These are phyloP conservation scores for Mobula hypostoma DNA, from an alignment of 2,113 vertebrate species.

Conservation along the genomic window DNA sequence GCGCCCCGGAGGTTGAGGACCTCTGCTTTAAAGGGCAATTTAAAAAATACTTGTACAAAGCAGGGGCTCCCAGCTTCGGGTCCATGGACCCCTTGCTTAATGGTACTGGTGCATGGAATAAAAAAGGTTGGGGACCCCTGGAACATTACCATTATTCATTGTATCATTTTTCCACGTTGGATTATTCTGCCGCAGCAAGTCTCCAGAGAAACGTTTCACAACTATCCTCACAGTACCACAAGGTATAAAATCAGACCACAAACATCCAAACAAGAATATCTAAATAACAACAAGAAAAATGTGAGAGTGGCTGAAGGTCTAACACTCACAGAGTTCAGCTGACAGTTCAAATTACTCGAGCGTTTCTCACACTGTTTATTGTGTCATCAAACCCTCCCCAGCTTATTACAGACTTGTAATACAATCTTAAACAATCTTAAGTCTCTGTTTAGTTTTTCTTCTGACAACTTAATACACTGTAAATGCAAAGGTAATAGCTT, in stretches of 20 bases:
- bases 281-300: not conserved
- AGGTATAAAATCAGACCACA: not conserved
- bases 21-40: not conserved
- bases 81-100: too few species aligned
- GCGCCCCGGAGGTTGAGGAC: too few species aligned
- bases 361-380: not conserved
- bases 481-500: constrained; percentile 15
- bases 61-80: too few species aligned
- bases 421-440: not conserved
- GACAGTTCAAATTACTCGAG: not conserved
- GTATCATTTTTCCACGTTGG: not conserved
- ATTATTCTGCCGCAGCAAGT: not conserved
- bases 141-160: not conserved
- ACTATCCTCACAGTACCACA: not conserved
- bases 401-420: not conserved
- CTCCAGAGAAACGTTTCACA: not conserved
- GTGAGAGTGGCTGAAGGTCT: not conserved
- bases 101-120: too few species aligned
- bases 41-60: not conserved
- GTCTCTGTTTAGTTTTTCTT: not conserved
- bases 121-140: too few species aligned
- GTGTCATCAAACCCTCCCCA: not conserved
- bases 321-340: not conserved
- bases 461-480: not conserved
- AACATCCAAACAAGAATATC: not conserved